A percentile compares a stretch with the other conserved stretches of the same genome.
phyloP scores from a whole-genome alignment of 2,797 vertebrate genomes.

The Centroberyx gerrardi region DNA sequence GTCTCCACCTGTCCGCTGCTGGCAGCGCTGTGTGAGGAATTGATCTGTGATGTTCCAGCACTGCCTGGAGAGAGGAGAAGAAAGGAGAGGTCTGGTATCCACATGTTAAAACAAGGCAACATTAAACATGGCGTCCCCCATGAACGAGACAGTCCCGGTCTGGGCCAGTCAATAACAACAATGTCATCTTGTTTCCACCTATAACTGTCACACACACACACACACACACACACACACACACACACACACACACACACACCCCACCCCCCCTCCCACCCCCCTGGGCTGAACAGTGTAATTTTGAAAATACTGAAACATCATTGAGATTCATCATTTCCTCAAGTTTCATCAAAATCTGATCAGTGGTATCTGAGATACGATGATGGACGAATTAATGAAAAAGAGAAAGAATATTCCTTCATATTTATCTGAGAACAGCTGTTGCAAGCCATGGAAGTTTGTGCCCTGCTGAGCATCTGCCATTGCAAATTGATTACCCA shows the following conservation, averaged over 20 bases:
- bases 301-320: neutral
- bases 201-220: neutral
- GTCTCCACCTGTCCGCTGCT: constrained; percentile 63
- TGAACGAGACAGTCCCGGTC: neutral
- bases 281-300: neutral
- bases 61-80: constrained; percentile 15
- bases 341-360: neutral
- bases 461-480: constrained; percentile 79
- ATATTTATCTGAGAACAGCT: constrained; percentile 73
- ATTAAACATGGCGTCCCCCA: neutral
- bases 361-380: neutral
- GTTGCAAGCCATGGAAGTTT: constrained; percentile 67
- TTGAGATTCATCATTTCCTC: too few relatives aligned
- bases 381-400: constrained; percentile 6
- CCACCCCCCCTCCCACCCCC: too few relatives aligned
- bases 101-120: neutral
- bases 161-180: neutral
- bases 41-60: constrained; percentile 20
- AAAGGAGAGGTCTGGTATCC: constrained; percentile 15
- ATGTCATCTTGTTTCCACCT: neutral
- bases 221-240: too few relatives aligned
- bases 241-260: too few relatives aligned
- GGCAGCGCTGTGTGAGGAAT: constrained; percentile 59
- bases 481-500: constrained; percentile 84
- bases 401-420: constrained; percentile 40